A percentile compares a stretch with the other conserved stretches of the same genome.
Conservation (phyloP, 2,888 invertebrate genomes). For the Auanema freiburgensis region DNA sequence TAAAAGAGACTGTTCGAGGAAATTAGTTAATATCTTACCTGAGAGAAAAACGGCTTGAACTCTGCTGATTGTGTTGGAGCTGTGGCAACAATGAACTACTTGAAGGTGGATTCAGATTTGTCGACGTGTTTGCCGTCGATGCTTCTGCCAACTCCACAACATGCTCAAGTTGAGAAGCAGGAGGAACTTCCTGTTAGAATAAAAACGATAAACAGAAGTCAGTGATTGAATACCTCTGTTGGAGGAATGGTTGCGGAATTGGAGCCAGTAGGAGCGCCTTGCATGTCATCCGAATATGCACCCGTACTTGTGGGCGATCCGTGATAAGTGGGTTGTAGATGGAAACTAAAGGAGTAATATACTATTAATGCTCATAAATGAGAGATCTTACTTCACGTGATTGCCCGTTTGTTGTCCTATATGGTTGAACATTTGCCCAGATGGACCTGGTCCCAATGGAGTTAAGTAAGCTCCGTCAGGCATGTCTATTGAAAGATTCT, state of each 20-base stretch:
- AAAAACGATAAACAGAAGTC: neutral
- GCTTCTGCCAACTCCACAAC: conserved; percentile 20
- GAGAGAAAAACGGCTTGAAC: conserved; percentile 21
- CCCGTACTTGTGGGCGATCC: neutral
- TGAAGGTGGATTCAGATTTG: conserved; percentile 2
- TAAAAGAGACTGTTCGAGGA: conserved; percentile 32
- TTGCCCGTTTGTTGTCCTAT: conserved; percentile 10
- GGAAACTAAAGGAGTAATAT: neutral
- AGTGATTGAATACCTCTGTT: neutral
- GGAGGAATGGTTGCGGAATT: no score
- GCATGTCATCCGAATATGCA: conserved; percentile 1
- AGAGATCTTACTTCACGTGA: neutral
- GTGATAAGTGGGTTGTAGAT: conserved; percentile 11
- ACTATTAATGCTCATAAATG: neutral
- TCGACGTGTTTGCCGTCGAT: conserved; percentile 3
- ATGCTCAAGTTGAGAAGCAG: conserved; percentile 10
- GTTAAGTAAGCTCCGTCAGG: conserved; percentile 26
- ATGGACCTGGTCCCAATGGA: conserved; percentile 15
- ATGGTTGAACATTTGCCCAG: conserved; percentile 7
- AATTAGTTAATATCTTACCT: conserved; percentile 12
- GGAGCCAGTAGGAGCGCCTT: neutral
- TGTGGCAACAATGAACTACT: neutral
- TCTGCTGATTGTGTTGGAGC: conserved; percentile 16
- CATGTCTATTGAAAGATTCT: conserved; percentile 39
- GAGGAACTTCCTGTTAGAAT: neutral